A percentile compares a stretch with the other conserved stretches of the same genome.
Evolutionary conservation across 2,888 invertebrate species (phyloP).

Genomic region (Luperina nickerlii): DNA sequence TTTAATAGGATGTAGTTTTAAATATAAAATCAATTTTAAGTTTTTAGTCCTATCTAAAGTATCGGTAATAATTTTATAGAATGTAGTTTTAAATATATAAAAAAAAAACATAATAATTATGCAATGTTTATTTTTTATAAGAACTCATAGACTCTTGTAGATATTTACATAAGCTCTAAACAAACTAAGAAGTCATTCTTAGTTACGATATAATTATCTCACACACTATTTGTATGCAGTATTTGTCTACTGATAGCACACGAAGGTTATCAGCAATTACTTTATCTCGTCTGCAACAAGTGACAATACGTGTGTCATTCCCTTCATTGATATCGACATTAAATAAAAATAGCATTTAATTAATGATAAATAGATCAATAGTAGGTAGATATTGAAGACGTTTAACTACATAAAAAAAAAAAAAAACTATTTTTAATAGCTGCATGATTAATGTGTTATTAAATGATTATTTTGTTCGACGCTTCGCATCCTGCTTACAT

Average conservation of each 20-base stretch:
- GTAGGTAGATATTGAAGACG: neutral
- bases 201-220: slow-evolving; percentile 39
- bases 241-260: slow-evolving; percentile 49
- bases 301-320: slow-evolving; percentile 45
- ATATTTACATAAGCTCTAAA: neutral
- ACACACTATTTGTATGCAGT: slow-evolving; percentile 41
- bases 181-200: slow-evolving; percentile 25
- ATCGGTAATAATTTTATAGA: neutral
- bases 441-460: neutral
- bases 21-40: no score
- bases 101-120: neutral
- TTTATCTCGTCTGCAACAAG: slow-evolving; percentile 49
- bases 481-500: neutral
- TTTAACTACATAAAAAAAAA: neutral
- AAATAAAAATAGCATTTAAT: slow-evolving; percentile 8
- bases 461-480: neutral
- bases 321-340: slow-evolving; percentile 33
- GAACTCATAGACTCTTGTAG: neutral
- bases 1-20: neutral
- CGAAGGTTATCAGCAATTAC: slow-evolving; percentile 49
- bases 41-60: neutral
- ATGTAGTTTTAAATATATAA: no score
- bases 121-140: neutral
- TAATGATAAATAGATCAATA: neutral
- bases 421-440: neutral